These are phyloP conservation scores for Campopleginae sp. DNA, from an alignment of 2,888 invertebrate genomes.

Conservation along the genomic window DNA sequence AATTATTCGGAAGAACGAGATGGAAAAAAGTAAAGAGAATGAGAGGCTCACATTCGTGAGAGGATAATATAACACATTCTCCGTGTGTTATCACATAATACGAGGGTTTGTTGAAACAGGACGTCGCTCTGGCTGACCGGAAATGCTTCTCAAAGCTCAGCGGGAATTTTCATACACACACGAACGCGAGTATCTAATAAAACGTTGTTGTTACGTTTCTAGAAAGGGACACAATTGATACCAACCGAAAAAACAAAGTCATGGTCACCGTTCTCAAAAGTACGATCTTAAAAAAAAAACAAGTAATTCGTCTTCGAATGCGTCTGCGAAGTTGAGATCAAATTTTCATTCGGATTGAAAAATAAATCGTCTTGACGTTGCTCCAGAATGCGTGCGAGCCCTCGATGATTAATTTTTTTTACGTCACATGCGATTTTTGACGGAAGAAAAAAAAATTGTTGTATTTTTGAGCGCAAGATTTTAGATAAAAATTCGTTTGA, in stretches of 20 bases:
- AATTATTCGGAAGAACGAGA: conserved; percentile 4
- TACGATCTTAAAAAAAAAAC: not conserved
- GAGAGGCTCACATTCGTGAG: conserved; percentile 35
- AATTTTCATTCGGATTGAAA: not conserved
- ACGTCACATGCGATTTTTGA: not conserved
- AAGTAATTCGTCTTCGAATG: not conserved
- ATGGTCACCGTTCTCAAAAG: no score
- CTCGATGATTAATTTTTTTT: not conserved
- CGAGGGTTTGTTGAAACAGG: conserved; percentile 56
- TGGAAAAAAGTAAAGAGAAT: conserved; percentile 8
- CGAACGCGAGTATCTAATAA: conserved; percentile 1
- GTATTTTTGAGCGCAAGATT: not conserved
- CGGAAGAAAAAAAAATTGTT: not conserved
- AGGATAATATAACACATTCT: conserved; percentile 48
- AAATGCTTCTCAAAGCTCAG: conserved; percentile 53
- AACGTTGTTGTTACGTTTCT: not conserved
- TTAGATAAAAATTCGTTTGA: not conserved
- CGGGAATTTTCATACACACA: conserved; percentile 29
- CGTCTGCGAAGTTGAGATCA: not conserved
- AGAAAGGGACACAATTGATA: not conserved
- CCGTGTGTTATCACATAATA: conserved; percentile 42
- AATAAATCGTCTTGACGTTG: not conserved
- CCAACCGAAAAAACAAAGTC: not conserved
- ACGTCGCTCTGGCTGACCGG: conserved; percentile 58
- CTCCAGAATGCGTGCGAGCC: not conserved